Conservation (phyloP, 2,888 invertebrate genomes). For the Coecobrya sp. region DNA sequence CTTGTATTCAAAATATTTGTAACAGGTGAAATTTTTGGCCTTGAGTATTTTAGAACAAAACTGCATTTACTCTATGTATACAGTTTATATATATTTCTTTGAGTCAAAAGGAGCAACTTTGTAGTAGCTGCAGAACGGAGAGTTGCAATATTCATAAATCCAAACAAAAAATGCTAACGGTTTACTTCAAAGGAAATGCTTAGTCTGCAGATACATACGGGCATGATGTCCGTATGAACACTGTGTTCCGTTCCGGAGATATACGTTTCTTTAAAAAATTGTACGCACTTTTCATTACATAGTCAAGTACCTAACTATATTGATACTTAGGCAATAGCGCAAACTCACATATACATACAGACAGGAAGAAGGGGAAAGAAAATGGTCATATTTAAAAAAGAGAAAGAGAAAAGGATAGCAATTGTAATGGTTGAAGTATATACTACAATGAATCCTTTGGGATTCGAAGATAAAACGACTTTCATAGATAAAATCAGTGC, state of each 20-base stretch:
- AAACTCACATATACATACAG: neutral
- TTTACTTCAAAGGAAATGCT: no score
- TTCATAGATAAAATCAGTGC: constrained; percentile 77
- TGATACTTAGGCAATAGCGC: no score
- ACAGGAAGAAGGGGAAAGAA: constrained; percentile 34
- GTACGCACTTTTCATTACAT: constrained; percentile 14
- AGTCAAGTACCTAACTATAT: no score
- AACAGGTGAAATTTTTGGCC: neutral
- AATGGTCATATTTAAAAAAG: constrained; percentile 52
- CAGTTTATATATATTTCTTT: neutral
- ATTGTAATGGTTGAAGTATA: constrained; percentile 46
- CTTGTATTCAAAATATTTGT: neutral
- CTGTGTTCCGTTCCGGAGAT: no score
- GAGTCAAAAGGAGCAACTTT: neutral
- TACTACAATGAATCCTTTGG: constrained; percentile 67
- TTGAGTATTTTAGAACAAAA: no score
- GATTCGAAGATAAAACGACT: constrained; percentile 74
- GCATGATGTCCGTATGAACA: no score
- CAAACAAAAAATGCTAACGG: neutral
- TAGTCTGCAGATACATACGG: no score
- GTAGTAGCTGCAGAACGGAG: neutral
- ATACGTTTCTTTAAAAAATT: neutral
- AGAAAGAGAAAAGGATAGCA: constrained; percentile 23
- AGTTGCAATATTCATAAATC: neutral
- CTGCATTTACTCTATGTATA: neutral